These are phyloP conservation scores for Chaetops frenatus DNA, from an alignment of 2,113 vertebrate species.

Conservation along the genomic window DNA sequence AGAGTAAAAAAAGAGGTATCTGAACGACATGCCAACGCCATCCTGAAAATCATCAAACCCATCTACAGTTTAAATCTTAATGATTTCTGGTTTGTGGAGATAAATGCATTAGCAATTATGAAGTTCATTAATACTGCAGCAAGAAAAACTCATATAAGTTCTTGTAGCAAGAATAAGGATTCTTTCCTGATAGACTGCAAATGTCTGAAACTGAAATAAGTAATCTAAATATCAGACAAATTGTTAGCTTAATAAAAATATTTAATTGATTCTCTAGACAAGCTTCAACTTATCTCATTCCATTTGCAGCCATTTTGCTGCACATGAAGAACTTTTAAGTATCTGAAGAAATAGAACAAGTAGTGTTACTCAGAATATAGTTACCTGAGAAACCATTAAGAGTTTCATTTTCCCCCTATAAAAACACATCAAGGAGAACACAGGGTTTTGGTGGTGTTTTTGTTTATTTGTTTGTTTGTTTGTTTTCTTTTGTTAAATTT, in stretches of 20 bases:
- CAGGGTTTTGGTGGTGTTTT: neutral
- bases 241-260: neutral
- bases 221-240: neutral
- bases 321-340: neutral
- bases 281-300: neutral
- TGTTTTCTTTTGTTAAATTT: neutral
- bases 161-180: neutral
- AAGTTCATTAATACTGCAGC: neutral
- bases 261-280: neutral
- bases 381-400: neutral
- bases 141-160: neutral
- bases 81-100: neutral
- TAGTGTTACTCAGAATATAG: neutral
- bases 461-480: too few species aligned
- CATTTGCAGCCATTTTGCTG: neutral
- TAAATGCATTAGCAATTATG: neutral
- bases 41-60: neutral
- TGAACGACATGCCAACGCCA: neutral
- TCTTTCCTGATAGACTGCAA: neutral
- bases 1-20: neutral
- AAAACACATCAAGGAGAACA: neutral
- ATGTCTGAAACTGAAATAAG: neutral
- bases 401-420: neutral
- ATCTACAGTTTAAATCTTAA: neutral
- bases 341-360: neutral